Percentiles rank a stretch among this genome's conserved stretches.
These are phyloP conservation scores for Entomobrya proxima DNA, from an alignment of 2,888 invertebrate species.

Conservation along the genomic window DNA sequence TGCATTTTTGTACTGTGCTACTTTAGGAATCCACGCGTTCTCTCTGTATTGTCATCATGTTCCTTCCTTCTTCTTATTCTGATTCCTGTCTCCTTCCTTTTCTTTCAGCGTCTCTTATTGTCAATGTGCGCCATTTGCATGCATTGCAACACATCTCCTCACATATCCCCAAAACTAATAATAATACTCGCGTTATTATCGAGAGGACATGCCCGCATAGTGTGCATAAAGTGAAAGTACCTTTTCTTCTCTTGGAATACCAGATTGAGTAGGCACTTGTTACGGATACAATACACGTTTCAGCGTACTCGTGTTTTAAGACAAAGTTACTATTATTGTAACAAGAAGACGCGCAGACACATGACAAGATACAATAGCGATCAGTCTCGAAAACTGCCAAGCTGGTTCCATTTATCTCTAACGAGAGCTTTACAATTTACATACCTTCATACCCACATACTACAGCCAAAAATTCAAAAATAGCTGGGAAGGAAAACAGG, in stretches of 20 bases:
- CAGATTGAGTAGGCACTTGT: slow-evolving; percentile 11
- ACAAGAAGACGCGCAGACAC: background rate
- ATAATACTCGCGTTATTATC: slow-evolving; percentile 12
- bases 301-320: background rate
- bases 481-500: slow-evolving; percentile 7
- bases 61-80: background rate
- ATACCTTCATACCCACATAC: background rate
- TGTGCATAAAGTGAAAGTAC: background rate
- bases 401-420: too few relatives aligned
- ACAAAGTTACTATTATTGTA: background rate
- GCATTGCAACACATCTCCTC: background rate
- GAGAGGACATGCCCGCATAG: too few relatives aligned
- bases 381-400: background rate
- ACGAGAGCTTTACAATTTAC: background rate
- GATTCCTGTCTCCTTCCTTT: background rate
- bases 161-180: background rate
- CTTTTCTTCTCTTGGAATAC: background rate
- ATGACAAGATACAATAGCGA: slow-evolving; percentile 9
- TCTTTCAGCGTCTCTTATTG: background rate
- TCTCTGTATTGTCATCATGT: background rate
- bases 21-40: too few relatives aligned
- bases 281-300: slow-evolving; percentile 8
- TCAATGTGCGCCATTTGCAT: slow-evolving; percentile 1
- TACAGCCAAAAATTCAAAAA: background rate
- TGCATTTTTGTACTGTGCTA: too few relatives aligned